Conservation (phyloP, 1,140 invertebrate genomes). For the Vollenhovia emeryi region DNA sequence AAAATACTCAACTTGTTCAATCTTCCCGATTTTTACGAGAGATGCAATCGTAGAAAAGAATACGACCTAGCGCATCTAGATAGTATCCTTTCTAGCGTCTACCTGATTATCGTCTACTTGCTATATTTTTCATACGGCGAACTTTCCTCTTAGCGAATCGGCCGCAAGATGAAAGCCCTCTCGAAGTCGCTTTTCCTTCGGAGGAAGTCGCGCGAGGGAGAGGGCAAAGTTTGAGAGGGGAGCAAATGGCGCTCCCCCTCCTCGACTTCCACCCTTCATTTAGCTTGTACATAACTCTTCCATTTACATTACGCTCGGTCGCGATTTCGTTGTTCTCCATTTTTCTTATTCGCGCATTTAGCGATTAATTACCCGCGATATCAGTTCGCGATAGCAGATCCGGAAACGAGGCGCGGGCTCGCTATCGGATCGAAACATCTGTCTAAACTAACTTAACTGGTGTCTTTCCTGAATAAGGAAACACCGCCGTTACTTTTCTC, state of each 20-base stretch:
- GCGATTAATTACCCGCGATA: constrained; percentile 63
- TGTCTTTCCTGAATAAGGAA: constrained; percentile 1
- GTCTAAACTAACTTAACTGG: neutral
- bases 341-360: constrained; percentile 24
- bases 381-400: neutral
- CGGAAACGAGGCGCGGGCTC: no score
- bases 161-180: constrained; percentile 59
- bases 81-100: no score
- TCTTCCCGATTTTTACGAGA: constrained; percentile 10
- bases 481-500: neutral
- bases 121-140: constrained; percentile 40
- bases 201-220: constrained; percentile 47
- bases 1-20: constrained; percentile 17
- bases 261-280: constrained; percentile 61
- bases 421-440: neutral
- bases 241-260: constrained; percentile 58
- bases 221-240: constrained; percentile 55
- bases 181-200: constrained; percentile 44
- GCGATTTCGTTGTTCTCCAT: constrained; percentile 5
- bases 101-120: constrained; percentile 34
- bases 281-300: constrained; percentile 67
- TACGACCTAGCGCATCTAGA: no score
- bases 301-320: constrained; percentile 57
- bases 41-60: constrained; percentile 37
- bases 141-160: constrained; percentile 70